phyloP scores from a whole-genome alignment of 1,140 invertebrate genomes.

The Caerostris extrusa region DNA sequence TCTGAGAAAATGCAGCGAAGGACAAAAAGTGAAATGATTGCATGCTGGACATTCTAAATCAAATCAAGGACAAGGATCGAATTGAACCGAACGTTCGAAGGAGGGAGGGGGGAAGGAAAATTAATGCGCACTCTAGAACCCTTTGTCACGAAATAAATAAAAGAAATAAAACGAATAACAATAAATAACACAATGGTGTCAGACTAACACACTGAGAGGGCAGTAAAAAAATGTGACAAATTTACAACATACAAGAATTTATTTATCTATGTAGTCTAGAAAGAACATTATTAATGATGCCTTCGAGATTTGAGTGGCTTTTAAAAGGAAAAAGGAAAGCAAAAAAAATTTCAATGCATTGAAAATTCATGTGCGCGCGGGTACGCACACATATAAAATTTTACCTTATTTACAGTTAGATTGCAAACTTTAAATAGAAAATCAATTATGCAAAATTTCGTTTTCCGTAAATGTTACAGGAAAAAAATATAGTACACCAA shows the following conservation, averaged over 20 bases:
- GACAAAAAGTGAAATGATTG: background rate
- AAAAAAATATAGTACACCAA: too few species aligned
- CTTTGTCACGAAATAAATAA: background rate
- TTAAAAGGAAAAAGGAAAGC: too few species aligned
- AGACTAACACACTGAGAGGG: background rate
- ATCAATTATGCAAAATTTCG: too few species aligned
- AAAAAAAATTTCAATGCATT: too few species aligned
- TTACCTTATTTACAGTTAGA: too few species aligned
- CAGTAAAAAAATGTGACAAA: background rate
- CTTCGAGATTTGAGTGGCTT: background rate
- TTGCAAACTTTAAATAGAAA: too few species aligned
- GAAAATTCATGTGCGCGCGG: too few species aligned
- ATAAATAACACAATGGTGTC: background rate
- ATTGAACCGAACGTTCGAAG: background rate
- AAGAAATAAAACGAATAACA: background rate
- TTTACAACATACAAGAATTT: conserved; percentile 6
- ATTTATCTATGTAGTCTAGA: background rate
- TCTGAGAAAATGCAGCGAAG: background rate
- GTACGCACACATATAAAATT: too few species aligned
- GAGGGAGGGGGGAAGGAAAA: background rate
- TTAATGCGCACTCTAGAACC: background rate
- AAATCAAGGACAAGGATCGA: conserved; percentile 16
- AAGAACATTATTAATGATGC: background rate
- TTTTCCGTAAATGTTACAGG: too few species aligned
- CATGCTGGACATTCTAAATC: background rate